Evolutionary conservation across 2,797 vertebrate genomes (phyloP).

Genomic region (Cuniculus paca): DNA sequence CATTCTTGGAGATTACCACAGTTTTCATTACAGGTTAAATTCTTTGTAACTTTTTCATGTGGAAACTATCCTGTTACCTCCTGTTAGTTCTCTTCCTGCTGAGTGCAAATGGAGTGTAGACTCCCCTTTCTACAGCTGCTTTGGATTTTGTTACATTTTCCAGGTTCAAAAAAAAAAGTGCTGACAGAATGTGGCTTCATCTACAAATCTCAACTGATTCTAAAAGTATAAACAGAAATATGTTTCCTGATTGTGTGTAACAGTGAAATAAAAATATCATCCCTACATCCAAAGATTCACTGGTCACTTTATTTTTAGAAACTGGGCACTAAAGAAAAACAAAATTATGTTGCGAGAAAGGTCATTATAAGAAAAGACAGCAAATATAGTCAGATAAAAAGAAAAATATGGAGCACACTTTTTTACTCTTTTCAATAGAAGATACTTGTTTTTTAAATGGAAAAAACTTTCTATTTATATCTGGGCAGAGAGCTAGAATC

Average conservation of each 20-base stretch:
- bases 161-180: constrained; percentile 71
- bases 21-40: constrained; percentile 82
- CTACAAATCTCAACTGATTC: constrained; percentile 66
- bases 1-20: constrained; percentile 82
- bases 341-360: constrained; percentile 58
- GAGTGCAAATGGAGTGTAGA: constrained; percentile 64
- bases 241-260: constrained; percentile 62
- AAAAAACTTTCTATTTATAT: constrained; percentile 84
- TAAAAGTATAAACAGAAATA: constrained; percentile 65
- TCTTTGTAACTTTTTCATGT: constrained; percentile 66
- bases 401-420: not conserved
- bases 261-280: constrained; percentile 70
- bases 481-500: constrained; percentile 86
- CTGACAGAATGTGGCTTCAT: constrained; percentile 82
- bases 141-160: constrained; percentile 75
- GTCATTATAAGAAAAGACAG: not conserved
- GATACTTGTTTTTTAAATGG: constrained; percentile 76
- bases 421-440: constrained; percentile 76
- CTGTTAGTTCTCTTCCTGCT: constrained; percentile 14
- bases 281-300: constrained; percentile 30
- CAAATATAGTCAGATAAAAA: not conserved
- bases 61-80: constrained; percentile 58
- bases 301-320: constrained; percentile 76
- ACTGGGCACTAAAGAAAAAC: constrained; percentile 44
- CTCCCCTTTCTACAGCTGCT: constrained; percentile 67